Conservation (phyloP, 2,113 vertebrate genomes). For the Apteryx owenii region DNA sequence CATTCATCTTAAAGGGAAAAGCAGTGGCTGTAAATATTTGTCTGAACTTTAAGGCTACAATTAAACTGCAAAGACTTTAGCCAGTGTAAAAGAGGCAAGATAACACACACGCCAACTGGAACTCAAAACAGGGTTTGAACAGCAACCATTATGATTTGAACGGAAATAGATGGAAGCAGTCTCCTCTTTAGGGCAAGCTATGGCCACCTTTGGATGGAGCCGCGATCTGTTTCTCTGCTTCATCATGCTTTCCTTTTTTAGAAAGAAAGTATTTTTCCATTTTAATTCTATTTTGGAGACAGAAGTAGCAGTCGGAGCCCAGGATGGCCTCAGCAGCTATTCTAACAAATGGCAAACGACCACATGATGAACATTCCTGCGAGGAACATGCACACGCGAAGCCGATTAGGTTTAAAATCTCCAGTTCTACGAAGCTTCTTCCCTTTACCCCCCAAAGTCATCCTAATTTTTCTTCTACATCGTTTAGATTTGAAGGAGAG, state of each 20-base stretch:
- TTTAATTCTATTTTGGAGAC: slow-evolving; percentile 16
- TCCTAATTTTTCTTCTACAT: background rate
- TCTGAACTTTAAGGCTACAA: slow-evolving; percentile 23
- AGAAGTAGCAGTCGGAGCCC: background rate
- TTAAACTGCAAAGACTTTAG: background rate
- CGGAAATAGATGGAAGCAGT: slow-evolving; percentile 26
- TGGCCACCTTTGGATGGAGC: slow-evolving; percentile 24
- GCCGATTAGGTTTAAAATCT: background rate
- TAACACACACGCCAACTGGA: background rate
- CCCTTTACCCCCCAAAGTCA: accelerated
- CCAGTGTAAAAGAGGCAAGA: background rate
- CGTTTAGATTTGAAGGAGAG: slow-evolving; percentile 4
- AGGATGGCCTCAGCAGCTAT: background rate
- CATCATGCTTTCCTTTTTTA: background rate
- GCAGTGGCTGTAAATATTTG: slow-evolving; percentile 43
- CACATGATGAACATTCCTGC: background rate
- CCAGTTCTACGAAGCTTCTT: background rate
- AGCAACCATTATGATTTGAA: background rate
- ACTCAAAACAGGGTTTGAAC: background rate
- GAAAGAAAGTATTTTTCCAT: background rate
- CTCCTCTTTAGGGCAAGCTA: background rate
- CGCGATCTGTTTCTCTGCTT: background rate
- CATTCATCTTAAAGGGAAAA: background rate
- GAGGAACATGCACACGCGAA: background rate
- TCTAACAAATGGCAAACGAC: background rate